Evolutionary conservation across 2,113 vertebrate genomes (phyloP).

Genomic region (Leucopsar rothschildi): DNA sequence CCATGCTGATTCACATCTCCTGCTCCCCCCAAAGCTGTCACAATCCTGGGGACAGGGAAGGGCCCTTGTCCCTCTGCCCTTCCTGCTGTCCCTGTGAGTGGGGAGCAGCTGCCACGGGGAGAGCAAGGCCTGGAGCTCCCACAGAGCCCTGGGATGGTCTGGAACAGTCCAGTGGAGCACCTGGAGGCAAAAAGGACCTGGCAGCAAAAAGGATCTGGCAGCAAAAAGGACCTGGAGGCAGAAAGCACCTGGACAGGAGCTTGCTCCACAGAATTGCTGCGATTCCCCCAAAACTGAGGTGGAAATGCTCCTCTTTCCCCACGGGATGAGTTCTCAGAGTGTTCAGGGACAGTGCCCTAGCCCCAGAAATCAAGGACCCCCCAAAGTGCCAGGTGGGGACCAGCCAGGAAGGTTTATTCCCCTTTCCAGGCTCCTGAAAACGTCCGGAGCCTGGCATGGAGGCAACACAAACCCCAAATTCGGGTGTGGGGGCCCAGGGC

Average conservation of each 20-base stretch:
- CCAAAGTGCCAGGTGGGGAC: neutral
- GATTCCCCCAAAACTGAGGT: rapidly evolving
- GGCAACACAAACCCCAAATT: neutral
- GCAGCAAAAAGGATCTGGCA: neutral
- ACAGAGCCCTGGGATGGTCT: no score
- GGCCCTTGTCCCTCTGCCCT: no score
- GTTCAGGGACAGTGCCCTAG: neutral
- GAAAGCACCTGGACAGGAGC: rapidly evolving
- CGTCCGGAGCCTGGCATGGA: rapidly evolving
- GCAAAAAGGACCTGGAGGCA: neutral
- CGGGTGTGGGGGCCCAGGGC: rapidly evolving
- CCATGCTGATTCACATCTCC: no score
- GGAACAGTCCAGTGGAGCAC: no score
- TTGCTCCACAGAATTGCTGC: rapidly evolving
- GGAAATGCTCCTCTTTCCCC: neutral
- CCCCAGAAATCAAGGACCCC: neutral
- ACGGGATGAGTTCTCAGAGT: neutral
- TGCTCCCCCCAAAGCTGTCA: no score
- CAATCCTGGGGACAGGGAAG: no score
- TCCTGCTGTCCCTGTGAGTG: no score
- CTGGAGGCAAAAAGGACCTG: no score
- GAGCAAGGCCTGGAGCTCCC: no score
- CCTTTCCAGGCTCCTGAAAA: neutral
- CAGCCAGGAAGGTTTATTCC: neutral
- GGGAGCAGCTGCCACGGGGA: no score